Evolutionary conservation across 2,888 invertebrate species (phyloP).

Genomic region (Lasiommata megera): DNA sequence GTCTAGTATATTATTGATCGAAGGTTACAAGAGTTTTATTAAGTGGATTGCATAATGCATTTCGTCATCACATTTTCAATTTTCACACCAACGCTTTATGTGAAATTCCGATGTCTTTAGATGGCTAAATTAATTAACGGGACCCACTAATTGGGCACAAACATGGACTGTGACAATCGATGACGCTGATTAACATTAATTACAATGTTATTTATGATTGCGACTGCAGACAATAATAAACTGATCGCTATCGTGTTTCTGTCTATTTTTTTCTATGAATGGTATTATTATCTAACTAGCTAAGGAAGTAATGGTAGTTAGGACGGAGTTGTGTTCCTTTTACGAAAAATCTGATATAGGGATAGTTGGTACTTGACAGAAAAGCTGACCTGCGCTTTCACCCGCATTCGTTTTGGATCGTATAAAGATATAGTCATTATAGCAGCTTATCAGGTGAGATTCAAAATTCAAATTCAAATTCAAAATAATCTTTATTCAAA

Average conservation of each 20-base stretch:
- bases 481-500: too few species aligned
- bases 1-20: too few species aligned
- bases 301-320: too few species aligned
- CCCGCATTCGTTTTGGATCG: too few species aligned
- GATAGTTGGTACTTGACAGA: too few species aligned
- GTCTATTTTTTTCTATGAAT: neutral
- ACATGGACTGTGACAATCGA: slow-evolving; percentile 17
- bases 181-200: slow-evolving; percentile 9
- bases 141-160: slow-evolving; percentile 16
- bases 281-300: neutral
- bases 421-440: too few species aligned
- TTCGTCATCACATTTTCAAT: slow-evolving; percentile 12
- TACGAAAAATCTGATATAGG: too few species aligned
- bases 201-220: slow-evolving; percentile 17
- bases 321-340: too few species aligned
- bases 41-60: slow-evolving; percentile 1
- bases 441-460: too few species aligned
- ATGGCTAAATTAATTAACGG: slow-evolving; percentile 15
- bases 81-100: slow-evolving; percentile 15
- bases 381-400: too few species aligned
- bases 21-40: too few species aligned
- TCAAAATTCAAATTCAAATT: too few species aligned
- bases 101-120: slow-evolving; percentile 9
- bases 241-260: neutral
- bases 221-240: neutral